Conservation (phyloP, 2,113 vertebrate genomes). For the Struthidea cinerea region DNA sequence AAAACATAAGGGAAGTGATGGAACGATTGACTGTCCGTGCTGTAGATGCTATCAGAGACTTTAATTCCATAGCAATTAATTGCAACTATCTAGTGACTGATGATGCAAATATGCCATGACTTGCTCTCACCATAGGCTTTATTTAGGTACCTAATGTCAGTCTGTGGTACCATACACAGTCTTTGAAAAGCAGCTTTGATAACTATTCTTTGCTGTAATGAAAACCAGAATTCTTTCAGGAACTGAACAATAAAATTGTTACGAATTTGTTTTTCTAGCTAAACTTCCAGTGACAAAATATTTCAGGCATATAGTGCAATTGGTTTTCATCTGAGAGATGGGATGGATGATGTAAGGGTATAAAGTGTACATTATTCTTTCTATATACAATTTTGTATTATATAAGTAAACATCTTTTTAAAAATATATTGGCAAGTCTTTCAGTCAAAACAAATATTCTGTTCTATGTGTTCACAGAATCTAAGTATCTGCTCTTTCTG, state of each 20-base stretch:
- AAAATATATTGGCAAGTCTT: neutral
- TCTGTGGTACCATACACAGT: neutral
- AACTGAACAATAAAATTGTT: conserved; percentile 7
- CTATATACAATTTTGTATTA: neutral
- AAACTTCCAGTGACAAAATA: conserved; percentile 48
- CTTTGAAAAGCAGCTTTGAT: conserved; percentile 26
- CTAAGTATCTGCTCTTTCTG: conserved; percentile 7
- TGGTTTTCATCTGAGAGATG: conserved; percentile 15
- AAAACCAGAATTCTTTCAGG: conserved; percentile 48
- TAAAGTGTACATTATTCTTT: neutral
- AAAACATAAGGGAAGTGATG: neutral
- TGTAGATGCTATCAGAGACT: neutral
- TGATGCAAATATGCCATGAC: neutral
- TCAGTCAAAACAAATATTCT: conserved; percentile 20
- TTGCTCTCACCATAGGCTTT: neutral
- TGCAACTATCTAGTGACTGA: neutral
- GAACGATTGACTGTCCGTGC: neutral
- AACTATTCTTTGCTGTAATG: conserved; percentile 39
- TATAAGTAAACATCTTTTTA: neutral
- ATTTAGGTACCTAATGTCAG: neutral
- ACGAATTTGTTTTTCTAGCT: conserved; percentile 49
- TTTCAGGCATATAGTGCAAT: conserved; percentile 2
- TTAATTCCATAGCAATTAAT: neutral
- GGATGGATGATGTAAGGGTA: neutral
- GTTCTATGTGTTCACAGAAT: neutral